These are phyloP conservation scores for Cabera pusaria DNA, from an alignment of 2,888 invertebrate genomes.

Conservation along the genomic window DNA sequence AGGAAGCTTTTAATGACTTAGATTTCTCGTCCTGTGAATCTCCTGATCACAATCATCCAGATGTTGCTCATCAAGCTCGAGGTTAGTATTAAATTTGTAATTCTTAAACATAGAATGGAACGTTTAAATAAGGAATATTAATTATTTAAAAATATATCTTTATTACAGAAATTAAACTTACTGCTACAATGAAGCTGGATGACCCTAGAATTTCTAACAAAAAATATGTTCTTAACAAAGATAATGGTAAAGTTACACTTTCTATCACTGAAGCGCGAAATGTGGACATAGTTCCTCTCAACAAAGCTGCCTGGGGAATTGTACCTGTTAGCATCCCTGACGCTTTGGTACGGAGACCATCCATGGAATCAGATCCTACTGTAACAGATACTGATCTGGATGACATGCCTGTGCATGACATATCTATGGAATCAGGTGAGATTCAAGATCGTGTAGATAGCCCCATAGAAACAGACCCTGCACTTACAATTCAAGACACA, in stretches of 20 bases:
- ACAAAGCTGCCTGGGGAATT: conserved; percentile 47
- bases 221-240: conserved; percentile 48
- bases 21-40: conserved; percentile 58
- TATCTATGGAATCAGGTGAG: conserved; percentile 52
- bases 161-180: conserved; percentile 61
- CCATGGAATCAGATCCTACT: conserved; percentile 28
- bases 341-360: conserved; percentile 38
- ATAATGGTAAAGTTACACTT: conserved; percentile 43
- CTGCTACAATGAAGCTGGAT: conserved; percentile 47
- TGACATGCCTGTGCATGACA: conserved; percentile 32
- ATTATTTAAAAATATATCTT: conserved; percentile 1
- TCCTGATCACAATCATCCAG: conserved; percentile 53
- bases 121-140: too few relatives aligned
- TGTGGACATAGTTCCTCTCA: conserved; percentile 48
- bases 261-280: conserved; percentile 43
- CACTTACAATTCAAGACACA: too few relatives aligned
- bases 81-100: conserved; percentile 46
- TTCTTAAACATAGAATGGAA: too few relatives aligned
- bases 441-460: conserved; percentile 27
- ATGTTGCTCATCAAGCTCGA: conserved; percentile 43
- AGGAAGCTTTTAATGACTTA: conserved; percentile 31
- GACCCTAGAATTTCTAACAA: conserved; percentile 62
- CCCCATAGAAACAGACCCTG: too few relatives aligned
- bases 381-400: conserved; percentile 45
- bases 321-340: conserved; percentile 43